Percentiles rank a stretch among this genome's conserved stretches.
Conservation (phyloP, 2,797 vertebrate species). For the Chromis chromis region DNA sequence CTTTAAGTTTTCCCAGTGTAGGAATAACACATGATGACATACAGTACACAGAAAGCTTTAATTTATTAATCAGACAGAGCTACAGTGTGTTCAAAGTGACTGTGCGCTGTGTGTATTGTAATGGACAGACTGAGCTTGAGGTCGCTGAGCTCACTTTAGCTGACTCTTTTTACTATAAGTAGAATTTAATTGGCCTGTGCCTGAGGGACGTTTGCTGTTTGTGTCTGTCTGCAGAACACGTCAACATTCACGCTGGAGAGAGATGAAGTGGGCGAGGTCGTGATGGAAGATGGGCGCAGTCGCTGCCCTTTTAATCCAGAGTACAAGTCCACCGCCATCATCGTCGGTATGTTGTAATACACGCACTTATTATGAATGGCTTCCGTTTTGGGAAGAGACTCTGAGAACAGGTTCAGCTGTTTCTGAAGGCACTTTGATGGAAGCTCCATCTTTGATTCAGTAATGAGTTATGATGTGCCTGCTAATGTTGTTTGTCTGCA, state of each 20-base stretch:
- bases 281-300: conserved; percentile 92
- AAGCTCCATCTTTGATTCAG: conserved; percentile 47
- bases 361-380: conserved; percentile 10
- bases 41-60: not conserved
- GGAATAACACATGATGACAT: not conserved
- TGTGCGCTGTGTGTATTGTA: not conserved
- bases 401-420: conserved; percentile 22
- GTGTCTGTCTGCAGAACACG: conserved; percentile 81
- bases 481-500: conserved; percentile 55
- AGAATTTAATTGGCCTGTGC: conserved; percentile 50
- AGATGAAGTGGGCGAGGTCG: conserved; percentile 80
- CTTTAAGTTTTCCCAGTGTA: not conserved
- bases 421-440: conserved; percentile 36
- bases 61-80: not conserved
- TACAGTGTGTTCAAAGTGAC: conserved; percentile 4
- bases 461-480: conserved; percentile 60
- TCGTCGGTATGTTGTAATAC: conserved; percentile 87
- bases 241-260: conserved; percentile 88
- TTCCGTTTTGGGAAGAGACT: conserved; percentile 4
- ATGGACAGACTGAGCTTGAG: conserved; percentile 17
- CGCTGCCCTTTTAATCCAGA: conserved; percentile 95
- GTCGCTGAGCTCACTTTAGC: conserved; percentile 35
- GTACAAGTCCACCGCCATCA: conserved; percentile 93
- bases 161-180: conserved; percentile 37
- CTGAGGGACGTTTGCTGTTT: conserved; percentile 53